Evolutionary conservation across 1,140 invertebrate genomes (phyloP).

Genomic region (Pseudomyrmex flavicornis): DNA sequence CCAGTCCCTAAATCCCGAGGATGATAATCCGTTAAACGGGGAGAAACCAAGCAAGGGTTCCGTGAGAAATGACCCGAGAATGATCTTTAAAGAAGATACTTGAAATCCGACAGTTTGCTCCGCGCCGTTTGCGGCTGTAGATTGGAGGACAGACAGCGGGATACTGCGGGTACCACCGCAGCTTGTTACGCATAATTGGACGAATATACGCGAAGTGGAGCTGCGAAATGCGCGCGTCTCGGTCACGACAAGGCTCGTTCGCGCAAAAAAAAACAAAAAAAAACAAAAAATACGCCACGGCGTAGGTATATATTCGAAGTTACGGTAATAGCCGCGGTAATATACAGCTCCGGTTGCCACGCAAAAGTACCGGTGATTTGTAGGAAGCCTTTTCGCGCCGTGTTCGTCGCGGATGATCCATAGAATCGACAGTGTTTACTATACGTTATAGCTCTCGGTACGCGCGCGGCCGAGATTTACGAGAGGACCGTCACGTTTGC

Average conservation of each 20-base stretch:
- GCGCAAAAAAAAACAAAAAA: not conserved
- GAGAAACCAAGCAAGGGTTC: not conserved
- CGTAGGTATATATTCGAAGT: not conserved
- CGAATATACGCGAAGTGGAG: constrained; percentile 31
- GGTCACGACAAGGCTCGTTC: constrained; percentile 15
- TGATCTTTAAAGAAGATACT: not conserved
- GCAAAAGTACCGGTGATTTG: constrained; percentile 61
- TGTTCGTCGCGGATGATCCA: constrained; percentile 51
- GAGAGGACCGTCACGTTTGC: constrained; percentile 16
- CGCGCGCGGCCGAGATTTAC: constrained; percentile 31
- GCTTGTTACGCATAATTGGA: constrained; percentile 60
- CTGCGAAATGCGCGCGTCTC: not conserved
- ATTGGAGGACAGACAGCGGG: not conserved
- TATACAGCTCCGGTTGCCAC: constrained; percentile 61
- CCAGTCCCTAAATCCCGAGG: not conserved
- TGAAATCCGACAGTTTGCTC: constrained; percentile 6
- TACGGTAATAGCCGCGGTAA: constrained; percentile 64
- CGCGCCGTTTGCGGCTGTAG: not conserved
- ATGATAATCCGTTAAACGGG: not conserved
- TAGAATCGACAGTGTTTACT: constrained; percentile 36
- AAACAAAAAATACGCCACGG: constrained; percentile 20
- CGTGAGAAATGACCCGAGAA: not conserved
- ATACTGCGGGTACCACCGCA: not conserved
- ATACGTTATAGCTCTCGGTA: constrained; percentile 14
- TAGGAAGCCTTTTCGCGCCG: constrained; percentile 56